Evolutionary conservation across 2,888 invertebrate species (phyloP).

Genomic region (Malthinus flaveolus): DNA sequence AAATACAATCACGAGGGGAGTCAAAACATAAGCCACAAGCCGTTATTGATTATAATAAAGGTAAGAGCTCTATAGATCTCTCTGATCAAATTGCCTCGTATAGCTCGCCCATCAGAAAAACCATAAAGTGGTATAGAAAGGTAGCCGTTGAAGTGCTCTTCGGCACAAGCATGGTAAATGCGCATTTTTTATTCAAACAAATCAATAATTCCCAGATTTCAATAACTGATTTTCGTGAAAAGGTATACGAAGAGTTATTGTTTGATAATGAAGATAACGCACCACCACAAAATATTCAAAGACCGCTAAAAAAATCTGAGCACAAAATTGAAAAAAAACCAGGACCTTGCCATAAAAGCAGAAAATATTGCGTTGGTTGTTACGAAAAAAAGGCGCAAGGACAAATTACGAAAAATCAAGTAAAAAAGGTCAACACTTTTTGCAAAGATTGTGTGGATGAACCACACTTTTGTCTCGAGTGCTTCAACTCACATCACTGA

Average conservation of each 20-base stretch:
- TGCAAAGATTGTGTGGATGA: slow-evolving; percentile 9
- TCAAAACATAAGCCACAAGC: slow-evolving; percentile 17
- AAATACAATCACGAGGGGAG: not conserved
- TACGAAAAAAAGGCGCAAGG: not conserved
- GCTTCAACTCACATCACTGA: not conserved
- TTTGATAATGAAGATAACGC: no score
- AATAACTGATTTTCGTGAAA: slow-evolving; percentile 11
- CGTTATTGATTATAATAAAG: slow-evolving; percentile 30
- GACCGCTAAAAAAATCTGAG: not conserved
- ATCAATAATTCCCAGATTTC: not conserved
- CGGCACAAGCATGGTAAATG: slow-evolving; percentile 33
- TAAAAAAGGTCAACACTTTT: slow-evolving; percentile 16
- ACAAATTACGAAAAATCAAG: slow-evolving; percentile 10
- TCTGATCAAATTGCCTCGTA: slow-evolving; percentile 33
- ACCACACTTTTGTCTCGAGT: slow-evolving; percentile 5
- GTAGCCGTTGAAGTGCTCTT: slow-evolving; percentile 35
- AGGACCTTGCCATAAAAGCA: not conserved
- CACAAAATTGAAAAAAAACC: not conserved
- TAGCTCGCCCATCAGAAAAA: slow-evolving; percentile 23
- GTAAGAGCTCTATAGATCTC: slow-evolving; percentile 33
- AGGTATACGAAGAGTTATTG: not conserved
- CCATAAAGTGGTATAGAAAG: slow-evolving; percentile 32
- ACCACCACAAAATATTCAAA: no score
- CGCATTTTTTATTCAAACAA: no score
- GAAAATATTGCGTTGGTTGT: slow-evolving; percentile 12